These are phyloP conservation scores for Iguana delicatissima DNA, from an alignment of 2,797 vertebrate genomes.

Conservation along the genomic window DNA sequence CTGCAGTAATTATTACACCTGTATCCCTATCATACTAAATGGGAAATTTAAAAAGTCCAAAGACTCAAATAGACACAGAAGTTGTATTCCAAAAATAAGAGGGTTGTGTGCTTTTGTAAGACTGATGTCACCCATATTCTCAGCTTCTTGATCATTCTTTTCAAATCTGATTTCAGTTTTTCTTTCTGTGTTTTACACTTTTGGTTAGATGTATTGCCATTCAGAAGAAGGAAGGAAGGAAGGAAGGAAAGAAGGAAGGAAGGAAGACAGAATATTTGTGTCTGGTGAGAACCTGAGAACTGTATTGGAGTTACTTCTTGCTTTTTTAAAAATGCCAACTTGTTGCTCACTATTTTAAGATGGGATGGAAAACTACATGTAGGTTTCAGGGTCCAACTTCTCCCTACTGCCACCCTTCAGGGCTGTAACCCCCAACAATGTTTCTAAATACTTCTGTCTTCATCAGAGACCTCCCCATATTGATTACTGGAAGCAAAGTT, in stretches of 20 bases:
- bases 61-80: constrained; percentile 25
- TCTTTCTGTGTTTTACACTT: background rate
- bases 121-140: constrained; percentile 49
- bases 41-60: constrained; percentile 48
- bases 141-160: constrained; percentile 31
- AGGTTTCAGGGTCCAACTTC: too few species aligned
- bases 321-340: too few species aligned
- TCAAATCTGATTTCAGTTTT: background rate
- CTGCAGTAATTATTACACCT: constrained; percentile 54
- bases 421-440: too few species aligned
- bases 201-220: background rate
- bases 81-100: constrained; percentile 31
- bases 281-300: background rate
- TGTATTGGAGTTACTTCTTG: too few species aligned
- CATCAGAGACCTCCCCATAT: too few species aligned
- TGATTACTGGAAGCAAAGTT: too few species aligned
- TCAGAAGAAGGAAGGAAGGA: background rate
- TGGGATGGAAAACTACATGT: too few species aligned
- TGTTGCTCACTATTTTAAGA: too few species aligned
- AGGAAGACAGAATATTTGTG: background rate
- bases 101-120: constrained; percentile 46
- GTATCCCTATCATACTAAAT: constrained; percentile 29
- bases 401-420: too few species aligned
- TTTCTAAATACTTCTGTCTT: too few species aligned
- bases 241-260: too few species aligned